Base-by-base conservation (phyloP, 1,140 invertebrate genomes). In the Radopholus similis region DNA sequence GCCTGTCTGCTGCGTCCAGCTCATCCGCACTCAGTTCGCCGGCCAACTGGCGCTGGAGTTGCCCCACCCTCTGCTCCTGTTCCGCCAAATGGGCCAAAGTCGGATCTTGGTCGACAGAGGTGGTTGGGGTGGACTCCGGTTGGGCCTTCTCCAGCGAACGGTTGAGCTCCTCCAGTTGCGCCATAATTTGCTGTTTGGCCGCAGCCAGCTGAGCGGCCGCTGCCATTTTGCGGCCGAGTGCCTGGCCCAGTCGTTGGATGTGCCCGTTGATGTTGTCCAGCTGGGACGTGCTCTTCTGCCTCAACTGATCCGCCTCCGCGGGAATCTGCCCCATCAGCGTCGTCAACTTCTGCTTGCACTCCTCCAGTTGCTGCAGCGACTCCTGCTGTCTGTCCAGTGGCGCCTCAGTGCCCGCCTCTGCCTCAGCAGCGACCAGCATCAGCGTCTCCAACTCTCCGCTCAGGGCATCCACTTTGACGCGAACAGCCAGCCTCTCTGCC, bases 211-310 rank as follows among this genome's bases (percentile, higher is more conserved):
- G 57, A 18, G 72, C 72, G 34, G 78, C 73, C 42, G 75, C 76
- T 40, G 75, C 76, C 13, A 76, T 30, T 40, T 77, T 77, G 63
- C 78, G 76, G 32, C 76, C 76, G 35, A 78, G 64, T 32, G 75
- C 54, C 51, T 70, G 66, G 32, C 63, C 72, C 28, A 76, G 72
- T 26, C 56, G 58, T 53, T 72, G 65, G 23, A 76, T 44, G 15
- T 70, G 53, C 51, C 78, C 75, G 54, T 64, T 66, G 18, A 76
- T 58, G 30, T 73, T 66, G 5, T 71, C 74, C 59, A 76, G 63
- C 55, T 76, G 66, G 66, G 68, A 75, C 51, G 67, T 44, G 54
- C 66, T 71, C 67, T 77, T 77, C 35, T 62, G 40, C 34, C 70
- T 66, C 26, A 77, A 42, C n/a, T n/a, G 26, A 64, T 76, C 73